Base-by-base conservation (phyloP, 2,888 invertebrate species). In the Agrotis puta region DNA sequence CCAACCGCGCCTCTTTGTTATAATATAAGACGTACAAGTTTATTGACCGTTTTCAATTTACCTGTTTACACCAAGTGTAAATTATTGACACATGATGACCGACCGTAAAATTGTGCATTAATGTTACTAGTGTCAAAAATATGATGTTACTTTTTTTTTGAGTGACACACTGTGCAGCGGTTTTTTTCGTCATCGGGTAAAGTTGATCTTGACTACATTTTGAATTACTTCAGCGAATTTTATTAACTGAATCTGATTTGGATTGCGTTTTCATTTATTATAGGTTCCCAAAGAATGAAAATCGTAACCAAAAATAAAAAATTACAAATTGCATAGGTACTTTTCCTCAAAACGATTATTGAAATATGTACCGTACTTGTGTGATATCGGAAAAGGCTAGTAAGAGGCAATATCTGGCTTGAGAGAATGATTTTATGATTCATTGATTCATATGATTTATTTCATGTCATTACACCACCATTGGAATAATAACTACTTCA, bases 1-100 rank as follows among this genome's bases (percentile, higher is more conserved):
- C 88, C 86, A 84, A 77, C 73, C 82, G 87, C 83, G 86, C 88
- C 87, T 85, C 87, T 81, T 79, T 84, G 84, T 81, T 82, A 79
- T 79, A 79, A 70, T 81, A 79, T 78, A 84, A 85, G 77, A 83
- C 77, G 83, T 74, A 74, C 70, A 74, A 77, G 84, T 85, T 85
- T 83, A 83, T 82, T 85, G 85, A 85, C 85, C 85, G 81, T 82
- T 80, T 82, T 81, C 81, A 81, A 80, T 81, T 74, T 83, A 80
- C 84, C 83, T 86, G 83, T 82, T 85, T 86, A 84, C 86, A 76
- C 65, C 64, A 82, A 75, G 74, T 85, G 82, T 76, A 75, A 79
- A 85, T 85, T 85, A 85, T 85, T 85, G 85, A 82, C 83, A 85
- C 77, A 78, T 81, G 82, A 81, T 82, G 82, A 72, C 81, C 65